phyloP scores from a whole-genome alignment of 2,113 vertebrate species.

The Limanda limanda region DNA sequence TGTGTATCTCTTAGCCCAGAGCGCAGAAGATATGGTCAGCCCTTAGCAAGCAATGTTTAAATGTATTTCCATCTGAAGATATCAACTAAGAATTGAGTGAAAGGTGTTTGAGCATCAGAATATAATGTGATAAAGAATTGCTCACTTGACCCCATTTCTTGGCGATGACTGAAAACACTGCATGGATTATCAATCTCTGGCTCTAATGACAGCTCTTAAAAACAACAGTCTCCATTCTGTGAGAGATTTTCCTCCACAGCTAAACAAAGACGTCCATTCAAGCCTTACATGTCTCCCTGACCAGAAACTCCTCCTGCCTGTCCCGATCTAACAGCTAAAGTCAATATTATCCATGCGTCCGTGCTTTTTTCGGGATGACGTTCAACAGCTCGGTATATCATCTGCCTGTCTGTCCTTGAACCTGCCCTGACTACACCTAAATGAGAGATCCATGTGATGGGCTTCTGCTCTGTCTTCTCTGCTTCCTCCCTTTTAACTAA shows the following conservation, averaged over 20 bases:
- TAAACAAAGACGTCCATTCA: conserved; percentile 70
- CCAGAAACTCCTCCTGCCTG: conserved; percentile 31
- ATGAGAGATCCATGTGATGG: conserved; percentile 58
- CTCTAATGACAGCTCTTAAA: conserved; percentile 33
- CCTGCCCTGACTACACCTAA: conserved; percentile 28
- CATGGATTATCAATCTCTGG: conserved; percentile 14
- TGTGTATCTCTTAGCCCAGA: too few relatives aligned
- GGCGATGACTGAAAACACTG: conserved; percentile 15
- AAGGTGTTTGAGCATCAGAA: background rate
- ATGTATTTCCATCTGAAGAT: background rate
- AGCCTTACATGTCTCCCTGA: conserved; percentile 15
- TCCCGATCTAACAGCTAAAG: conserved; percentile 48
- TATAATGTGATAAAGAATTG: conserved; percentile 9
- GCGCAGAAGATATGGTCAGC: too few relatives aligned
- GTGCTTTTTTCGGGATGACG: conserved; percentile 19
- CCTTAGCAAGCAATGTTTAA: background rate
- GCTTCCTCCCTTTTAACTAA: background rate
- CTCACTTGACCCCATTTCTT: conserved; percentile 5
- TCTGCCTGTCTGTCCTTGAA: conserved; percentile 32
- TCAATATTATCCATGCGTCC: conserved; percentile 49
- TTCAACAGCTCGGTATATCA: conserved; percentile 36
- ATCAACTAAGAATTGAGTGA: background rate
- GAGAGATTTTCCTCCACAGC: background rate
- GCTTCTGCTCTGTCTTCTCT: background rate
- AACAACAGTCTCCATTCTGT: conserved; percentile 45